Base-by-base conservation (phyloP, 37 sponge, comb jelly and placozoan genomes). In the Aplysina aerophoba region DNA sequence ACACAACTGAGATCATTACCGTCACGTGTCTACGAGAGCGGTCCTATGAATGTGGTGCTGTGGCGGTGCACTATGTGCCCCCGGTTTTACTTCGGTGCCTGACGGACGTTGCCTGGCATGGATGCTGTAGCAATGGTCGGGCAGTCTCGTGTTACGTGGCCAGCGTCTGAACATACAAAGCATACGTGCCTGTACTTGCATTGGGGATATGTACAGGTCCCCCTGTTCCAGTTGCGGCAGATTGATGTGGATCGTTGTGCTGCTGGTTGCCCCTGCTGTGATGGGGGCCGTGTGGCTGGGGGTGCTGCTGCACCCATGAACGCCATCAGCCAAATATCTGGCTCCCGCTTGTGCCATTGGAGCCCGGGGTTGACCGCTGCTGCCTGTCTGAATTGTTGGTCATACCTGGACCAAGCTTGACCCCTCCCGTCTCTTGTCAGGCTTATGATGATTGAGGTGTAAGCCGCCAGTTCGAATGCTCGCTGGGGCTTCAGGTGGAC, bases 341-440 rank as follows among this genome's bases (percentile, higher is more conserved):
- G 74, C 74, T 73, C 31, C 12, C 74, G 37, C 40, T 37, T 37
- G 37, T 73, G 40, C 74, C 74, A 73, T 30, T 41, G 13, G 74
- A 73, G 74, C 40, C 40, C 21, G 21, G 74, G 74, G 14, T 73
- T 33, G 14, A 73, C 30, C 17, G 74, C 74, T 15, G 74, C 74
- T 12, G 74, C 39, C 74, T 73, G 74, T 22, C 81, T 22, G 81
- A 80, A 80, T 33, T 33, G 21, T 24, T 55, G 50, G 81, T 80
- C 81, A 30, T 80, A 80, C 50, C 62, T 33, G 25, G 13, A 17
- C 81, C 81, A 80, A 22, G 36, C 40, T 20, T 22, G 20, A 20
- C 81, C 81, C 36, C 40, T 24, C 36, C 27, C 60, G 24, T 59
- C 62, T 59, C 37, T 22, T 12, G 81, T 58, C 59, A 60, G 30